Conservation (phyloP, 2,113 vertebrate genomes). For the Thermophis baileyi region DNA sequence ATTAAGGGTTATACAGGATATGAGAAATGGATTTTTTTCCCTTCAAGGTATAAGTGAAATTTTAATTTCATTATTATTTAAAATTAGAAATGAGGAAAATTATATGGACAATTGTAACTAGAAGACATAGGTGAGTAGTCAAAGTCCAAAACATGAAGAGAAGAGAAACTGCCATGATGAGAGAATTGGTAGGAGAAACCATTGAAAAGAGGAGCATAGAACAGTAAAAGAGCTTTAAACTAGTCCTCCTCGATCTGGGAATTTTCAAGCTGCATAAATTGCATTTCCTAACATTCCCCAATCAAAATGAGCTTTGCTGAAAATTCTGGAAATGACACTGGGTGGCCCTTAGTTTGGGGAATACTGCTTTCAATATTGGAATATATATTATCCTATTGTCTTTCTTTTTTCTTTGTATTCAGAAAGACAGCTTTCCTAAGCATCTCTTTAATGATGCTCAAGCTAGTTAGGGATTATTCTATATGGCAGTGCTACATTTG, state of each 20-base stretch:
- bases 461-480: not conserved
- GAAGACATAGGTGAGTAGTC: not conserved
- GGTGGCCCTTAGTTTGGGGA: not conserved
- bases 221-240: not conserved
- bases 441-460: not conserved
- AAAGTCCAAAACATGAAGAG: not conserved
- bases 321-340: not conserved
- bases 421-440: not conserved
- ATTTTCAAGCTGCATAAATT: not conserved
- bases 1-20: not conserved
- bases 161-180: not conserved
- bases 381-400: not conserved
- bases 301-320: not conserved
- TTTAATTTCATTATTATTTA: not conserved
- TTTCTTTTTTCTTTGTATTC: not conserved
- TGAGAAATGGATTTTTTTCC: not conserved
- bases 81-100: not conserved
- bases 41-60: not conserved
- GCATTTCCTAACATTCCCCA: not conserved
- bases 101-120: not conserved
- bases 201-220: not conserved
- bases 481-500: not conserved
- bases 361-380: not conserved
- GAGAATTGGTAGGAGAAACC: not conserved
- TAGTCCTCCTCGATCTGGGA: not conserved